These are phyloP conservation scores for Ormyrus thymus DNA, from an alignment of 2,888 invertebrate species.

Conservation along the genomic window DNA sequence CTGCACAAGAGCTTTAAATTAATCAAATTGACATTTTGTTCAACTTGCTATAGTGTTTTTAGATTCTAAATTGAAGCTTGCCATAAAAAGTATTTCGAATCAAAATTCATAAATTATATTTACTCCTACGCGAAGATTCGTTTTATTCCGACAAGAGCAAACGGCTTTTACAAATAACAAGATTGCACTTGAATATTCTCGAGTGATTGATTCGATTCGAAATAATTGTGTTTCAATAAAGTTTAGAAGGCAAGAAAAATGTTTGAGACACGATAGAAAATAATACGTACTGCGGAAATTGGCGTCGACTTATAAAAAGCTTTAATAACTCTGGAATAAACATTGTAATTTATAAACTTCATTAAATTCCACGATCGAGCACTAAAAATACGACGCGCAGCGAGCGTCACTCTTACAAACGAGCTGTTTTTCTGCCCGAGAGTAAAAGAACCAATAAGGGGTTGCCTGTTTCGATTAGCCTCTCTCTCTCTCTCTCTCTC, in stretches of 20 bases:
- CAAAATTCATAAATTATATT: too few relatives aligned
- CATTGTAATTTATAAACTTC: slow-evolving; percentile 18
- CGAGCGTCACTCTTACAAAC: not conserved
- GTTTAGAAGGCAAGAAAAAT: not conserved
- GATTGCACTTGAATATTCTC: too few relatives aligned
- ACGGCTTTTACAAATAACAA: too few relatives aligned
- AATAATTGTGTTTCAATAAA: too few relatives aligned
- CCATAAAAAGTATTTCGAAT: too few relatives aligned
- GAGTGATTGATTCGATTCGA: too few relatives aligned
- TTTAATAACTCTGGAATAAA: slow-evolving; percentile 15
- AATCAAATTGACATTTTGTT: not conserved
- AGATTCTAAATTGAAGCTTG: not conserved
- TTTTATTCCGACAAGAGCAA: too few relatives aligned
- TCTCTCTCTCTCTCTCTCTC: not conserved
- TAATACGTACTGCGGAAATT: too few relatives aligned
- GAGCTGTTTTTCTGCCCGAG: slow-evolving; percentile 15
- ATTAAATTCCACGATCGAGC: slow-evolving; percentile 3
- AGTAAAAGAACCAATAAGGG: slow-evolving; percentile 13
- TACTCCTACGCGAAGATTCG: too few relatives aligned
- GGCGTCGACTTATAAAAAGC: slow-evolving; percentile 6
- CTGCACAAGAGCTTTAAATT: not conserved
- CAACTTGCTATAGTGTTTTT: too few relatives aligned
- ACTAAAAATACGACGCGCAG: slow-evolving; percentile 31
- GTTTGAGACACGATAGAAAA: too few relatives aligned
- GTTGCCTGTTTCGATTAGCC: slow-evolving; percentile 2